A percentile compares a stretch with the other conserved stretches of the same genome.
These are phyloP conservation scores for Hedychridium roseum DNA, from an alignment of 2,888 invertebrate species.

Conservation along the genomic window DNA sequence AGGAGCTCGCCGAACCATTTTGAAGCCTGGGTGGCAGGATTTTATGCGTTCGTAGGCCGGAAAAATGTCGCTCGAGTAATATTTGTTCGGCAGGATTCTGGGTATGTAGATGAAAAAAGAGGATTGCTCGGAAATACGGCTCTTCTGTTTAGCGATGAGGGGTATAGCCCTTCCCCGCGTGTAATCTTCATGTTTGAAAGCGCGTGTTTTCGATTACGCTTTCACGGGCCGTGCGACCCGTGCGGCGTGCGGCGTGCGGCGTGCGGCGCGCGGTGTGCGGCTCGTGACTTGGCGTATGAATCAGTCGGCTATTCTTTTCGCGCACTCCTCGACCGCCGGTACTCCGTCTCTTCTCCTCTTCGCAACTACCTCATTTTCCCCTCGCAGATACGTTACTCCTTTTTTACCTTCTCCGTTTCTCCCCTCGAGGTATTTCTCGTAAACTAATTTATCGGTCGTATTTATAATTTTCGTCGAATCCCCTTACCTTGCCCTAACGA, in stretches of 20 bases:
- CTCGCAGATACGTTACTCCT: conserved; percentile 12
- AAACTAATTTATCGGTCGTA: conserved; percentile 23
- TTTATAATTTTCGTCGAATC: too few relatives aligned
- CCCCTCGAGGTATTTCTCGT: conserved; percentile 13
- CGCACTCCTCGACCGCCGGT: conserved; percentile 31
- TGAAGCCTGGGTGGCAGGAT: too few relatives aligned
- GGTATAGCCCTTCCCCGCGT: too few relatives aligned
- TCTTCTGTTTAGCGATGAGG: too few relatives aligned
- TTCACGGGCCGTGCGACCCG: conserved; percentile 23
- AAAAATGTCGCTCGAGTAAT: too few relatives aligned
- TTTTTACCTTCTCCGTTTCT: conserved; percentile 24
- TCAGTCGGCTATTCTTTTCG: conserved; percentile 51
- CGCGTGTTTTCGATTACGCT: conserved; percentile 46
- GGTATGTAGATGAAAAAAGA: too few relatives aligned
- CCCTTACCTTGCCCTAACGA: too few relatives aligned
- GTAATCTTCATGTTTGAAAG: conserved; percentile 5
- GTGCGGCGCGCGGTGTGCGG: conserved; percentile 30
- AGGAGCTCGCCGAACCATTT: too few relatives aligned
- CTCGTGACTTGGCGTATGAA: conserved; percentile 52
- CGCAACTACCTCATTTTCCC: conserved; percentile 4
- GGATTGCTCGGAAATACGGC: too few relatives aligned
- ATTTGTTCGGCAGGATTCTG: too few relatives aligned
- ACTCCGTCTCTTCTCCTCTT: conserved; percentile 15
- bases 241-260: conserved; percentile 16
- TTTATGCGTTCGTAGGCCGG: too few relatives aligned